Base-by-base conservation (phyloP, 2,113 vertebrate genomes). In the Hippocampus abdominalis region DNA sequence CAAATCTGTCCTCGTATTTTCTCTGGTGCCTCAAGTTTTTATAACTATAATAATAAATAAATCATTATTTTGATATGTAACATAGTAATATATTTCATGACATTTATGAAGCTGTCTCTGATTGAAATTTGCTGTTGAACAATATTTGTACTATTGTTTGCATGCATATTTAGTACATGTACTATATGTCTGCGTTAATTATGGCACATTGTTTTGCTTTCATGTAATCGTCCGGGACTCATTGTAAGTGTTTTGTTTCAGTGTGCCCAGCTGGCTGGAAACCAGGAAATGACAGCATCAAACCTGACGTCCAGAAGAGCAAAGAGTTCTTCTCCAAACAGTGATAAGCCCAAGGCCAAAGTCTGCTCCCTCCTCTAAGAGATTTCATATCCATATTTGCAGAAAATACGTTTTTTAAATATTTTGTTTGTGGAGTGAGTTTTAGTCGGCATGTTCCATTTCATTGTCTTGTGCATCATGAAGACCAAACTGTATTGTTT, bases 231-330 rank as follows among this genome's bases (percentile, higher is more conserved):
- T 29, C 61, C 54, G 66, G 69, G 49, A 85, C 69, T 90, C 73
- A 87, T 72, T 69, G 48, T 69, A 15, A 72, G 86, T 40, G 90
- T 71, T 71, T 87, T 36, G 92, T 94, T 82, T 77, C 91, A 98
- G 97, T 99, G 87, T 99, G 97, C 90, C 97, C 97, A 48, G 97
- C 96, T 23, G 97, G 96, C 77, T 99, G 97, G 97, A 96, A 97
- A 89, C 97, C 97, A 83, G 97, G 97, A 86, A 95, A 92, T 82
- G 97, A 99, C 88, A 97, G 96, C 67, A 99, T 99, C 94, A 99
- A 98, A 84, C 97, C 97, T 18, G 96, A 98, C 62, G 87, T 98
- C 84, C 85, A 95, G 84, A 94, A 95, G 79, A 98, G 97, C 82
- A 98, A 95, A 94, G 96, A 97, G 70, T 99, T 94, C 89, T 99